Evolutionary conservation across 2,113 vertebrate species (phyloP), one percentile per base, ranked within the genome.

Genomic region (Henicopernis longicauda): DNA sequence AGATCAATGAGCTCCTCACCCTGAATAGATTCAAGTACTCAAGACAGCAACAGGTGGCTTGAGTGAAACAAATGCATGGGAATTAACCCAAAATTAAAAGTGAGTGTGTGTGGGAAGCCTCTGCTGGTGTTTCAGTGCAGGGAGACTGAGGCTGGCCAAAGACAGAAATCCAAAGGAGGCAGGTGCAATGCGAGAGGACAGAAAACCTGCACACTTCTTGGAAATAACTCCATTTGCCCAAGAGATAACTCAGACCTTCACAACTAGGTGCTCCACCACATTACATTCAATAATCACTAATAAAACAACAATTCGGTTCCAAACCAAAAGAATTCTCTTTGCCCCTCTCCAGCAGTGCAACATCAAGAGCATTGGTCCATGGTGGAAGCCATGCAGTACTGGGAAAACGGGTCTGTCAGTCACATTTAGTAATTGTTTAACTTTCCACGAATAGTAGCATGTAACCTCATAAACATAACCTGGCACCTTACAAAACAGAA

Each of bases 281-380:
- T 10, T 26, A 40, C 54, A 31, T 40, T 69, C 81, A 91, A 22
- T 67, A 36, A 32, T 54, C 66, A 26, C 49, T 9, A 77, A 67
- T 38, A 82, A 78, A 81, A 54, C 49, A 77, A 29, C 67, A 45
- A n/a, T 31, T 70, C 49, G 49, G 21, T 22, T 25, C 57, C 47
- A 86, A 67, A 1, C 19, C 54, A 47, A 10, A 23, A 40, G 27
- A 59, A 3, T 59, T 65, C 52, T 83, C 63, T 62, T 83, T 32
- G 27, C 18, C 54, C 21, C 49, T 36, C 40, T 89, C 40, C 79
- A 85, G 73, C 47, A 73, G 73, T 4, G 49, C 47, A 86, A 36
- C n/a, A 47, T 5, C 44, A 59, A 45, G 10, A 15, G 10, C 0
- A 0, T 9, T 38, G 42, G n/a, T 44, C 42, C 16, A 12, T 20